A percentile compares a stretch with the other conserved stretches of the same genome.
phyloP scores from a whole-genome alignment of 2,888 invertebrate species.

The Scaeva pyrastri region DNA sequence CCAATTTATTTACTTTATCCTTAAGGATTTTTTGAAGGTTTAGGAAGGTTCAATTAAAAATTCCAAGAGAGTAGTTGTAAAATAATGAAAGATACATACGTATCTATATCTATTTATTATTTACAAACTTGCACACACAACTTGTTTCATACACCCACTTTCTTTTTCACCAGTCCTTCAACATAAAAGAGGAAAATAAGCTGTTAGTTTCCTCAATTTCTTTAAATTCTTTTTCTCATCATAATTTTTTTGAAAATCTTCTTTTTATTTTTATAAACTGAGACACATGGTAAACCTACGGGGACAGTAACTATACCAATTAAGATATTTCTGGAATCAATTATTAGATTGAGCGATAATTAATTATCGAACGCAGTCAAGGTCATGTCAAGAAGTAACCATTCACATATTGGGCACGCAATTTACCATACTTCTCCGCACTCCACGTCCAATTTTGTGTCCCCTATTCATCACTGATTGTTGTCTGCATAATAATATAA shows the following conservation, averaged over 20 bases:
- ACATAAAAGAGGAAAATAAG: no score
- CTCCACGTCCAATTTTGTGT: neutral
- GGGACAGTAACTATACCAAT: no score
- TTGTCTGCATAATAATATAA: neutral
- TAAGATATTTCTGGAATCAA: neutral
- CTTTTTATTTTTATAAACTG: neutral
- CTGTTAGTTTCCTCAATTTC: no score
- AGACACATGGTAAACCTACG: neutral
- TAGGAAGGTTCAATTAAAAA: no score
- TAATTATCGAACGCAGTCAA: neutral
- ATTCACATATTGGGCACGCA: neutral
- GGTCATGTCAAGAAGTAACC: slow-evolving; percentile 8
- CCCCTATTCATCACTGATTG: slow-evolving; percentile 14
- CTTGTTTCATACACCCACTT: no score
- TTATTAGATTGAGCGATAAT: neutral
- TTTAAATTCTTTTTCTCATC: no score
- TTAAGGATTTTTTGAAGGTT: neutral
- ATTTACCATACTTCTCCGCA: neutral
- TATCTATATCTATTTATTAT: no score
- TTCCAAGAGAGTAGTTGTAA: no score
- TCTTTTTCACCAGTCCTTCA: no score
- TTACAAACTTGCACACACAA: no score
- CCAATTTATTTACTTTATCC: slow-evolving; percentile 12
- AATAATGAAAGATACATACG: no score
- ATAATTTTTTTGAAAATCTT: neutral